Evolutionary conservation across 2,113 vertebrate genomes (phyloP), one percentile per base, ranked within the genome.

Genomic region (Neogale vison): DNA sequence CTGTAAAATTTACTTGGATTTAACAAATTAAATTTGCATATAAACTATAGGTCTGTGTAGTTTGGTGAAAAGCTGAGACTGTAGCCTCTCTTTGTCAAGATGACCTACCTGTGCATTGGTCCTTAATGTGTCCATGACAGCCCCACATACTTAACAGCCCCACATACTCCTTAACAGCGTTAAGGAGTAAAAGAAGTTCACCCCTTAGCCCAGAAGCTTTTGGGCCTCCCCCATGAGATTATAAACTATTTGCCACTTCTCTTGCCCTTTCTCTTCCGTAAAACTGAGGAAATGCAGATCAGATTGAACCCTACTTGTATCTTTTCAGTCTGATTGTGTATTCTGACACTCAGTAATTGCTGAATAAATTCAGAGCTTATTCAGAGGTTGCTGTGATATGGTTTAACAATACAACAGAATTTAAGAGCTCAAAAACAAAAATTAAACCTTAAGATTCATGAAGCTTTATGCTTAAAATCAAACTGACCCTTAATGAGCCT

Each of bases 131-230:
- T 67, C 29, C 52, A 9, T 84, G 52, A 23, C 1, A 67, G 18
- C 24, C 13, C 23, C 67, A 31, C 12, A 34, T 34, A 29, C 6
- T 21, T n/a, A n/a, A 23, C 1, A 67, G 18, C 24, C 13, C 23
- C 67, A 31, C 12, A 34, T 34, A 29, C 6, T 21, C n/a, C n/a
- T n/a, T n/a, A n/a, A n/a, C n/a, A n/a, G 2, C 6, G 6, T 1
- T 18, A 42, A 72, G 9, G 50, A 4, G 13, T 31, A 76, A 36
- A 67, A 65, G n/a, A 61, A 93, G 18, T 34, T 57, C 3, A 4
- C 52, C 52, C 52, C 52, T 55, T 18, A 55, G 52, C 17, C 52
- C 52, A 55, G 52, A 55, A 84, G 36, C 45, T 20, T 31, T 3
- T 42, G 1, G 14, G 11, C 14, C 36, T 76, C 8, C 24, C 24